phyloP scores from a whole-genome alignment of 2,888 invertebrate genomes.

The Pseudococcus viburni region DNA sequence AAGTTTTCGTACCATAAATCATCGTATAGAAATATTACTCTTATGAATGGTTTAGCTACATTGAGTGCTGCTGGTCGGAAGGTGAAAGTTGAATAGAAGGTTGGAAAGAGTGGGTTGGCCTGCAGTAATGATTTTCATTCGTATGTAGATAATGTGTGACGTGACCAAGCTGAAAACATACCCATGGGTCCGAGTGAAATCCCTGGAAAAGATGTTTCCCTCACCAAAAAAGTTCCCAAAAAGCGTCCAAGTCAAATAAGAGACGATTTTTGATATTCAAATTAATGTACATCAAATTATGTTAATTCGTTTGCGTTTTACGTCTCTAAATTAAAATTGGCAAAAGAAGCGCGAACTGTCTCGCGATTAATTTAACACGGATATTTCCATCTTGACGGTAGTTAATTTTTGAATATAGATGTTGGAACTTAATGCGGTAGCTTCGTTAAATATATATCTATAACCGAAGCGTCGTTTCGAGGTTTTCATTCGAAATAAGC shows the following conservation, averaged over 20 bases:
- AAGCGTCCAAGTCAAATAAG: background rate
- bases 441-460: background rate
- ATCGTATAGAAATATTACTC: conserved; percentile 24
- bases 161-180: background rate
- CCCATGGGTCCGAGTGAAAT: background rate
- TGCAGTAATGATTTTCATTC: background rate
- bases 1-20: conserved; percentile 61
- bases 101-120: background rate
- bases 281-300: background rate
- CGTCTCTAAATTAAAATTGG: background rate
- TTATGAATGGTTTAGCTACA: background rate
- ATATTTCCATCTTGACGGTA: background rate
- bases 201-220: background rate
- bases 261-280: background rate
- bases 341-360: background rate
- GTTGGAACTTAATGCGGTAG: background rate
- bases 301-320: background rate
- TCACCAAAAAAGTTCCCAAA: background rate
- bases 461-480: background rate
- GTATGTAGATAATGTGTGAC: background rate
- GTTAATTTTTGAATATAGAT: background rate
- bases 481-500: background rate
- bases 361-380: background rate
- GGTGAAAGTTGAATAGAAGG: background rate
- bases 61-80: background rate